Percentiles rank a stretch among this genome's conserved stretches.
phyloP scores from a whole-genome alignment of 2,888 invertebrate species.

The Petrolisthes manimaculis region DNA sequence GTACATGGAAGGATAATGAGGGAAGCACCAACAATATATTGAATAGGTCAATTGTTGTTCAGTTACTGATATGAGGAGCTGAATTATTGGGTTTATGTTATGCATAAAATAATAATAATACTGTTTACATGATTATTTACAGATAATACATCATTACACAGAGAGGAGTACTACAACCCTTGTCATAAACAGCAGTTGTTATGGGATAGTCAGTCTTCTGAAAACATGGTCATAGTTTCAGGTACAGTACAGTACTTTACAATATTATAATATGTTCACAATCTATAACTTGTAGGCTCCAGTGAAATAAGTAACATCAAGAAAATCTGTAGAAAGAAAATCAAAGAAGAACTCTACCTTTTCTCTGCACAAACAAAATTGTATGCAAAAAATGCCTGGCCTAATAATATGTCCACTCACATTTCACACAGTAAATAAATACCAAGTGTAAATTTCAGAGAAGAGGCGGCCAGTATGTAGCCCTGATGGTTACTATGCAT shows the following conservation, averaged over 20 bases:
- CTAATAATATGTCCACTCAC: background rate
- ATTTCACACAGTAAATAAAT: background rate
- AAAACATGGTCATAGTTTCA: slow-evolving; percentile 16
- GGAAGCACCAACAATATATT: too few relatives aligned
- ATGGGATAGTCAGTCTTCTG: slow-evolving; percentile 24
- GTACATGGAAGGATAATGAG: too few relatives aligned
- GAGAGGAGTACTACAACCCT: slow-evolving; percentile 40
- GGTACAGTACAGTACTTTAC: background rate
- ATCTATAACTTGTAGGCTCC: background rate
- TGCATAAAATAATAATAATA: slow-evolving; percentile 24
- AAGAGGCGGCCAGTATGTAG: slow-evolving; percentile 33
- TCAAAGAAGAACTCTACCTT: background rate
- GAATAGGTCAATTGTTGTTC: too few relatives aligned
- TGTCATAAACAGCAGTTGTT: slow-evolving; percentile 9
- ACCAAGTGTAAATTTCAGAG: slow-evolving; percentile 21
- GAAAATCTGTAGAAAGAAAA: background rate
- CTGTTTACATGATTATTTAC: too few relatives aligned
- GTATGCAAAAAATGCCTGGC: background rate
- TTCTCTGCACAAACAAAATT: background rate
- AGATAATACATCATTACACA: slow-evolving; percentile 7
- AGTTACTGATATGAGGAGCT: too few relatives aligned
- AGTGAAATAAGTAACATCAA: background rate
- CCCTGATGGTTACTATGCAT: slow-evolving; percentile 46
- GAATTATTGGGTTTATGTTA: background rate
- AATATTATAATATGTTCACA: background rate